phyloP scores from a whole-genome alignment of 2,113 vertebrate genomes.

The Hoplias malabaricus region DNA sequence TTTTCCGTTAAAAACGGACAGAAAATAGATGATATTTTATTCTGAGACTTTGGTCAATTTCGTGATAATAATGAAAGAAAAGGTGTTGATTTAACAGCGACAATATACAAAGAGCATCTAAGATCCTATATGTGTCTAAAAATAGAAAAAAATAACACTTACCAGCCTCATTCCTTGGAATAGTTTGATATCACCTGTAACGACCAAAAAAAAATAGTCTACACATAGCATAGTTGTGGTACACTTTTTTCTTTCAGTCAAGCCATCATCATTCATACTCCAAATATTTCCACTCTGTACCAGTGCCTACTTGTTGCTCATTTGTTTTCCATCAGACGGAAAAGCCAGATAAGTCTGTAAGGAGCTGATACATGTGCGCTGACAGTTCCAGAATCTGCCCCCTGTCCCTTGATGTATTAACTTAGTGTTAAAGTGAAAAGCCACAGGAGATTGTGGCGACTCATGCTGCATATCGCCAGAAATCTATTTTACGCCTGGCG shows the following conservation, averaged over 20 bases:
- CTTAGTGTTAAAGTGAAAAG: constrained; percentile 53
- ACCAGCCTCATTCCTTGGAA: no score
- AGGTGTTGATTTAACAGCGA: no score
- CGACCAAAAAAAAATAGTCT: no score
- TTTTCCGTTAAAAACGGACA: no score
- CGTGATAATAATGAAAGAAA: no score
- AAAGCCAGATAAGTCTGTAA: constrained; percentile 42
- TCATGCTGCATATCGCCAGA: constrained; percentile 61
- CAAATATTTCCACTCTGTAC: constrained; percentile 30
- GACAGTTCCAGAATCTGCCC: constrained; percentile 53
- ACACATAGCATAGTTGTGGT: background rate
- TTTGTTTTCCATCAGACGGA: constrained; percentile 41
- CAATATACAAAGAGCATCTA: no score
- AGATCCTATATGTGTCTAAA: no score
- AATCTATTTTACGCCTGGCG: constrained; percentile 50
- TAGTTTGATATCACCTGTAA: no score
- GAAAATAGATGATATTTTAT: no score
- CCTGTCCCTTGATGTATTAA: constrained; percentile 53
- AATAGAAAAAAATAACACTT: no score
- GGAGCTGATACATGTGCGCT: constrained; percentile 51
- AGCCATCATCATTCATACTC: background rate
- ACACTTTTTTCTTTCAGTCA: no score
- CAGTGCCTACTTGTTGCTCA: constrained; percentile 20
- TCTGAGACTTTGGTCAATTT: no score
- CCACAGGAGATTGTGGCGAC: constrained; percentile 47